Evolutionary conservation across 2,888 invertebrate species (phyloP).

Genomic region (Eutolmus rufibarbis): DNA sequence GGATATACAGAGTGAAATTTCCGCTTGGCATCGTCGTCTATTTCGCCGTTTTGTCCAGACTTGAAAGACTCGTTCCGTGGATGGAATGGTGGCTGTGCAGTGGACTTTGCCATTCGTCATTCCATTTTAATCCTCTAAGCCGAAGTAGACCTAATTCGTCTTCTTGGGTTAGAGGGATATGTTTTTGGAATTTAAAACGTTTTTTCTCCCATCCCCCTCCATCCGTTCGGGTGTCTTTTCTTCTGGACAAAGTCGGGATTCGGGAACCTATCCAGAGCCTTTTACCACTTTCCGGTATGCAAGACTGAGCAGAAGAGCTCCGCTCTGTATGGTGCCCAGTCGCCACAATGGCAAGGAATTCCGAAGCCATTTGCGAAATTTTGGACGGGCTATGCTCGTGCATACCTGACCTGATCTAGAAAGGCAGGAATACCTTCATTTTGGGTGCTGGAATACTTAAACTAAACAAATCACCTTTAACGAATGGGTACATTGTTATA

Average conservation of each 20-base stretch:
- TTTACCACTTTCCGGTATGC: background rate
- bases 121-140: conserved; percentile 9
- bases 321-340: background rate
- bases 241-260: background rate
- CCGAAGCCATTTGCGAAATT: background rate
- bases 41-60: background rate
- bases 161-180: background rate
- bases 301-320: background rate
- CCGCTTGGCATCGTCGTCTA: background rate
- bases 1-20: background rate
- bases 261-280: background rate
- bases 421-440: background rate
- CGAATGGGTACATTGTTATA: background rate
- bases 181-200: conserved; percentile 8
- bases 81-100: background rate
- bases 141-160: background rate
- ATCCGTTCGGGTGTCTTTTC: background rate
- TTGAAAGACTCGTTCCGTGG: background rate
- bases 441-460: background rate
- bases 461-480: background rate
- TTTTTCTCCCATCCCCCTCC: background rate
- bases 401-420: background rate
- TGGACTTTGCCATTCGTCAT: background rate
- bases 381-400: background rate
- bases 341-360: background rate